These are phyloP conservation scores for Harpagifer antarcticus DNA, from an alignment of 2,797 vertebrate genomes.

Conservation along the genomic window DNA sequence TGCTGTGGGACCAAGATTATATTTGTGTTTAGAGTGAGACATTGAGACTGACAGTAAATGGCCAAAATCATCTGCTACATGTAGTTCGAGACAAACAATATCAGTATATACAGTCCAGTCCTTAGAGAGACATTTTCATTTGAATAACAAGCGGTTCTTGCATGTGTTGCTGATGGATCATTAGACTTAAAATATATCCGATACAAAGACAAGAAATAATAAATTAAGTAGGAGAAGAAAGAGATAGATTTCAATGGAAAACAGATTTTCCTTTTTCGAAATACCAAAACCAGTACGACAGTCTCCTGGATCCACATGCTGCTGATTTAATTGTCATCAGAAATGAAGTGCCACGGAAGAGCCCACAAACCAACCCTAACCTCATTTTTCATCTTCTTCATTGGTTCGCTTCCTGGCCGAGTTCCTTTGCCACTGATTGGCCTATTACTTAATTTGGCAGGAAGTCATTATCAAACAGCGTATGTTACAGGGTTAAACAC, in stretches of 20 bases:
- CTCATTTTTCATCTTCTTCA: slow-evolving; percentile 44
- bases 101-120: background rate
- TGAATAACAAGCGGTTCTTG: background rate
- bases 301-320: slow-evolving; percentile 48
- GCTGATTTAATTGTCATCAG: slow-evolving; percentile 77
- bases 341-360: slow-evolving; percentile 63
- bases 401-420: slow-evolving; percentile 53
- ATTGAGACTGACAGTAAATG: background rate
- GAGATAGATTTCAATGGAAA: slow-evolving; percentile 54
- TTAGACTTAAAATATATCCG: slow-evolving; percentile 9
- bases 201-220: slow-evolving; percentile 5
- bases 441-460: slow-evolving; percentile 70
- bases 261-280: slow-evolving; percentile 57
- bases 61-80: background rate
- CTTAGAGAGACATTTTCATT: background rate
- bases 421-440: slow-evolving; percentile 74
- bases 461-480: slow-evolving; percentile 63
- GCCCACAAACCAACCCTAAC: slow-evolving; percentile 54
- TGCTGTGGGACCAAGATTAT: background rate
- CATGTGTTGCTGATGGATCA: slow-evolving; percentile 7
- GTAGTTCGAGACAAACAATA: slow-evolving; percentile 10
- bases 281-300: slow-evolving; percentile 51
- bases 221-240: slow-evolving; percentile 12
- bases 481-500: slow-evolving; percentile 63
- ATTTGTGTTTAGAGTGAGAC: background rate